A percentile compares a stretch with the other conserved stretches of the same genome.
Conservation (phyloP, 2,113 vertebrate species). For the Phrynosoma blainvillii region DNA sequence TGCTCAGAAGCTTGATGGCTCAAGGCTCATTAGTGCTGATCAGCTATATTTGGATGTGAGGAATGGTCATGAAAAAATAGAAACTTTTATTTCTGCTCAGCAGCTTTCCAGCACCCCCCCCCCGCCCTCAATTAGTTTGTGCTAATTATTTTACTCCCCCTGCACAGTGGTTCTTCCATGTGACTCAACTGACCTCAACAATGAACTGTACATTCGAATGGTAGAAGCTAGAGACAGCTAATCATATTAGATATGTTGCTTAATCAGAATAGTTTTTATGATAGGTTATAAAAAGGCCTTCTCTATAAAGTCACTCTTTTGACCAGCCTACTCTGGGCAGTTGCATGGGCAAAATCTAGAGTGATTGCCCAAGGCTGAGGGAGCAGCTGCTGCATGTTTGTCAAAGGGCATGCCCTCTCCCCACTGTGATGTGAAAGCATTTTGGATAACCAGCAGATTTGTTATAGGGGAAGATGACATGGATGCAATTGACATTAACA, state of each 20-base stretch:
- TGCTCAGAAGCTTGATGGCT: slow-evolving; percentile 2
- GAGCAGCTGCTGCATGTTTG: slow-evolving; percentile 15
- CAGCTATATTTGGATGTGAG: background rate
- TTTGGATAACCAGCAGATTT: background rate
- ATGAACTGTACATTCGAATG: background rate
- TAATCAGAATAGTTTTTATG: slow-evolving; percentile 4
- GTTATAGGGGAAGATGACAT: background rate
- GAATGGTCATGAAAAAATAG: background rate
- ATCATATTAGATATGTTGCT: background rate
- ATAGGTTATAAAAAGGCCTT: background rate
- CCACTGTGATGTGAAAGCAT: background rate
- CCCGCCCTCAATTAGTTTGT: background rate
- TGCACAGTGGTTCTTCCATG: background rate
- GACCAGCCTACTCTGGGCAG: background rate
- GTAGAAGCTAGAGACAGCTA: background rate
- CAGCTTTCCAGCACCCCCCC: background rate
- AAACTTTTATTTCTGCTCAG: background rate
- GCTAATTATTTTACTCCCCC: background rate
- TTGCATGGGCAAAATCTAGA: background rate
- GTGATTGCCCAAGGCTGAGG: background rate
- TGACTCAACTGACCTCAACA: background rate
- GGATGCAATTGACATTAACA: background rate
- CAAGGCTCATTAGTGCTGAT: background rate
- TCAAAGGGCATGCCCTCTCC: background rate
- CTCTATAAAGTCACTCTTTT: background rate